Base-by-base conservation (phyloP, 2,888 invertebrate genomes). In the Rhamphomyia laevipes region DNA sequence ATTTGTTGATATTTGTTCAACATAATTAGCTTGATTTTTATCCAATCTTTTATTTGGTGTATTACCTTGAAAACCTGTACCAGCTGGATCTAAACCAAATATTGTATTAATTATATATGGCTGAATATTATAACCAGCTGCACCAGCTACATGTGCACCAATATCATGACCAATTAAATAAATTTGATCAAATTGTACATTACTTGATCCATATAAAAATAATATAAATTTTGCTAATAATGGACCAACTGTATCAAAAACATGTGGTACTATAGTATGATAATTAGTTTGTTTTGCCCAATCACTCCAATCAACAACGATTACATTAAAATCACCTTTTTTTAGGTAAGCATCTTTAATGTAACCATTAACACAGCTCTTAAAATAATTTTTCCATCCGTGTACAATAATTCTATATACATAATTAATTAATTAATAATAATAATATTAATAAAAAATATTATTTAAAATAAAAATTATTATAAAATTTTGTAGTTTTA, bases 131-230 rank as follows among this genome's bases (percentile, higher is more conserved):
- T 63, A 63, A 6, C 71, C 73, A 1, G 67, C 65, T 45, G 68
- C 60, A 13, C 72, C 71, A 0, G 65, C 64, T 7, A 70, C 59
- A 46, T 73, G 73, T 0, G 67, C 73, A 9, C 73, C 73, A 35
- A 73, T 47, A 1, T 71, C 70, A 48, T 73, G 73, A 1, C 73
- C 73, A 48, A 72, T 59, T 0, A 73, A 42, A 31, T 66, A 68
- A 3, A 67, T 63, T 45, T 61, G 61, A 5, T 61, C 56, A 16
- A 57, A 62, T 2, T 61, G 53, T 1, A 71, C 53, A 44, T 54
- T 52, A 2, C 61, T 59, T 2, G 54, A 53, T 15, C 51, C 44
- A 2, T 65, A 57, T 16, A n/a, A 73, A 48, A 52, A 63, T 65
- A 15, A 63, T 56, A 68, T 59, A 47, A 71, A 65, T 10, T 58